Conservation (phyloP, 2,888 invertebrate species). For the Nebria salina region DNA sequence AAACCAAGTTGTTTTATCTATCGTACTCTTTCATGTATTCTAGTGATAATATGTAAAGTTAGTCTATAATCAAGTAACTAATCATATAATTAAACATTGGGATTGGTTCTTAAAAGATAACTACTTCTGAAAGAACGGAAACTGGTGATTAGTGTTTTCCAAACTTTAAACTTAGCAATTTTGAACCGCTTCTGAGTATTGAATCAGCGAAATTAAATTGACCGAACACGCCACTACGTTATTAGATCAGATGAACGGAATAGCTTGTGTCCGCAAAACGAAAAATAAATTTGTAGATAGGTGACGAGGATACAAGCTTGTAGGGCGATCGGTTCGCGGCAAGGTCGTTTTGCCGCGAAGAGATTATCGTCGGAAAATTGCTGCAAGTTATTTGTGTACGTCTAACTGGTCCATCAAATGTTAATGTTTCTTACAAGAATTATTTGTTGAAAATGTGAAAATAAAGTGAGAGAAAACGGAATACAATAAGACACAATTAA, state of each 20-base stretch:
- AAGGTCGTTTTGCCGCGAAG: no score
- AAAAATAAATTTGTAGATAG: not conserved
- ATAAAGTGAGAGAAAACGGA: not conserved
- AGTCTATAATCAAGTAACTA: not conserved
- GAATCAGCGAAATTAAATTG: not conserved
- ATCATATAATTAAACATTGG: not conserved
- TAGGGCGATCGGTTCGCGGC: no score
- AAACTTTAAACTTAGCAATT: not conserved
- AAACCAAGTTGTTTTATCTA: no score
- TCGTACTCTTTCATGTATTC: no score
- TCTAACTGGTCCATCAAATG: no score
- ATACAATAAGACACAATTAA: slow-evolving; percentile 42
- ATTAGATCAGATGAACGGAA: not conserved
- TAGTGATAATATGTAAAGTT: no score
- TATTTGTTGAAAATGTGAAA: slow-evolving; percentile 25
- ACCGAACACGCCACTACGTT: not conserved
- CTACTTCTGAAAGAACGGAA: not conserved
- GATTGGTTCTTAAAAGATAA: not conserved
- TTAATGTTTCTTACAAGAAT: not conserved
- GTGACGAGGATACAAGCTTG: not conserved
- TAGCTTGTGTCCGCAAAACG: not conserved
- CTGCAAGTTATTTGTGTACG: not conserved
- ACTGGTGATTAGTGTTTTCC: not conserved
- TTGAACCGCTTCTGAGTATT: not conserved
- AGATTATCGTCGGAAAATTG: no score